These are phyloP conservation scores for Macropodus opercularis DNA, from an alignment of 2,797 vertebrate species.

Conservation along the genomic window DNA sequence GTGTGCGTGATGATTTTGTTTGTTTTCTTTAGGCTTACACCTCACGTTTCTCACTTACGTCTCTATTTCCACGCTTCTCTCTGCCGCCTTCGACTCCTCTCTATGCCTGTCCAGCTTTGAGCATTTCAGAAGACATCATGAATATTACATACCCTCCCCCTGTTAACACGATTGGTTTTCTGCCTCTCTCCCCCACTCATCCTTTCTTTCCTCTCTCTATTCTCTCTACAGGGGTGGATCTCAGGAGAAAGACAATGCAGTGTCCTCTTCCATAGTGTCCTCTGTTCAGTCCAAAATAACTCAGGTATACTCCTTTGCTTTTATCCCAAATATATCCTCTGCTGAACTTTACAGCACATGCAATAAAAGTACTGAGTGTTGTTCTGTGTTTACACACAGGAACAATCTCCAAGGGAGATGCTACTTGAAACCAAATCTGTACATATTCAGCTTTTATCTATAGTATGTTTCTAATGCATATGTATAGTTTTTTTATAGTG, in stretches of 20 bases:
- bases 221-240: conserved; percentile 85
- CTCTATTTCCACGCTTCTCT: conserved; percentile 4
- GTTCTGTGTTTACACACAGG: conserved; percentile 29
- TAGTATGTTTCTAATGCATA: not conserved
- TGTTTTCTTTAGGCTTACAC: conserved; percentile 31
- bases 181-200: conserved; percentile 13
- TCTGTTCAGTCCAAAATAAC: conserved; percentile 99
- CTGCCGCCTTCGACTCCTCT: conserved; percentile 7
- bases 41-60: conserved; percentile 16
- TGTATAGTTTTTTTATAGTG: not conserved
- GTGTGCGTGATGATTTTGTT: conserved; percentile 23
- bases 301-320: conserved; percentile 87
- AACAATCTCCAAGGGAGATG: not conserved
- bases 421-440: conserved; percentile 1
- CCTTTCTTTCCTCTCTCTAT: conserved; percentile 27
- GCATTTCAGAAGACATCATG: conserved; percentile 54
- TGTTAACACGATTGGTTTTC: conserved; percentile 61
- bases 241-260: conserved; percentile 95
- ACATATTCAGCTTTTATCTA: not conserved
- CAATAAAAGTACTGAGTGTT: conserved; percentile 30
- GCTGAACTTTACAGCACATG: conserved; percentile 23
- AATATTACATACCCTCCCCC: conserved; percentile 67
- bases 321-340: conserved; percentile 35
- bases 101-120: conserved; percentile 40
- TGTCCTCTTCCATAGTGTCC: conserved; percentile 94